Base-by-base conservation (phyloP, 2,113 vertebrate species). In the Triplophysa tibetana region DNA sequence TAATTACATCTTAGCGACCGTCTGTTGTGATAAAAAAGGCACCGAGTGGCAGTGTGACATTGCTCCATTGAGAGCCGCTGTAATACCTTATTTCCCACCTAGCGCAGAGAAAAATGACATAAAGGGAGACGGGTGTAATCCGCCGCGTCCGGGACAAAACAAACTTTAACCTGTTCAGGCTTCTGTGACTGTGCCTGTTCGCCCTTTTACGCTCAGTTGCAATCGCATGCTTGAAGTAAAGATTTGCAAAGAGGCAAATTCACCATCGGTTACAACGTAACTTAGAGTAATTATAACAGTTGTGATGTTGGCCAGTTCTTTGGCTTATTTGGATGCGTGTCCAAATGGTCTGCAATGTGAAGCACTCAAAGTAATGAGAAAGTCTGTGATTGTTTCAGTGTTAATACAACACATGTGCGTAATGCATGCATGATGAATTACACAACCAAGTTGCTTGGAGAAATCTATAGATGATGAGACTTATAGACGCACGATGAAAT, bases 1-100 rank as follows among this genome's bases (percentile, higher is more conserved):
- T 92, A 93, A 93, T 94, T 91, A 93, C 90, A 89, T 91, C 88
- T 92, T 90, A 88, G 87, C 88, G 90, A 90, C 87, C 84, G 89
- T 88, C 88, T 82, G 78, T 86, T 75, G 62, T 80, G 80, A 85
- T 80, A 76, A 64, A 82, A 84, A 72, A 58, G 75, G 66, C 61
- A 73, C 23, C 63, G 70, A 75, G 63, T 75, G 69, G 76, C 73
- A 81, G 68, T 78, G 74, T 68, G 81, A 77, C 65, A 88, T 91
- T 90, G 89, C 73, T 86, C 85, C 83, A 90, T 78, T 74, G 72
- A 83, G 60, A 78, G 48, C 23, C 58, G 88, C 85, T 88, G 88
- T 83, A 87, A 91, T 86, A 85, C 89, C 88, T 90, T 89, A 92
- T 91, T 91, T 91, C 87, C 89, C 75, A 75, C 70, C 79, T 24